Evolutionary conservation across 2,888 invertebrate genomes (phyloP).

Genomic region (Ormyrus labotus): DNA sequence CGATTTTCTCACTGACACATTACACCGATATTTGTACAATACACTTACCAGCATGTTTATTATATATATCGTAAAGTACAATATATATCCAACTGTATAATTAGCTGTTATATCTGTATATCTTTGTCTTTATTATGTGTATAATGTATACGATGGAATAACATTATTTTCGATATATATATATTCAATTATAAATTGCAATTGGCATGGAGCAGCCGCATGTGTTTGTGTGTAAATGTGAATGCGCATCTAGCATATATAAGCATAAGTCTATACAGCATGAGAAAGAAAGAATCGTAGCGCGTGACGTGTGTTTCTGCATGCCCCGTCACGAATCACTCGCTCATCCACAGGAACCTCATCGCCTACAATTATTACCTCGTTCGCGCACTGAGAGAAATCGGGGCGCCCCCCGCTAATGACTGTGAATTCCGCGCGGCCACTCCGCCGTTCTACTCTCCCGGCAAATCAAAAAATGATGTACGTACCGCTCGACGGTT

Average conservation of each 20-base stretch:
- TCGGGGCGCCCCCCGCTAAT: too few species aligned
- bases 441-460: background rate
- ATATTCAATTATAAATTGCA: slow-evolving; percentile 3
- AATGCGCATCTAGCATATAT: slow-evolving; percentile 23
- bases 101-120: background rate
- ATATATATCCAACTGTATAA: slow-evolving; percentile 16
- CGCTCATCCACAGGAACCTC: slow-evolving; percentile 30
- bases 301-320: slow-evolving; percentile 30
- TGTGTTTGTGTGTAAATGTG: slow-evolving; percentile 31
- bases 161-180: slow-evolving; percentile 37
- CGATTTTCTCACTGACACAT: background rate
- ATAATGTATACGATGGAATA: background rate
- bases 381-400: too few species aligned
- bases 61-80: background rate
- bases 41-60: slow-evolving; percentile 16
- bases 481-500: too few species aligned
- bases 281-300: slow-evolving; percentile 19
- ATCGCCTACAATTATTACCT: slow-evolving; percentile 9
- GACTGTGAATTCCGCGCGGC: too few species aligned
- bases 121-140: background rate
- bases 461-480: too few species aligned
- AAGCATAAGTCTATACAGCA: slow-evolving; percentile 15
- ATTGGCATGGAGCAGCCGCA: slow-evolving; percentile 48
- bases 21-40: background rate
- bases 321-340: slow-evolving; percentile 32